A percentile compares a stretch with the other conserved stretches of the same genome.
Evolutionary conservation across 2,113 vertebrate genomes (phyloP).

Genomic region (Camelus bactrianus): DNA sequence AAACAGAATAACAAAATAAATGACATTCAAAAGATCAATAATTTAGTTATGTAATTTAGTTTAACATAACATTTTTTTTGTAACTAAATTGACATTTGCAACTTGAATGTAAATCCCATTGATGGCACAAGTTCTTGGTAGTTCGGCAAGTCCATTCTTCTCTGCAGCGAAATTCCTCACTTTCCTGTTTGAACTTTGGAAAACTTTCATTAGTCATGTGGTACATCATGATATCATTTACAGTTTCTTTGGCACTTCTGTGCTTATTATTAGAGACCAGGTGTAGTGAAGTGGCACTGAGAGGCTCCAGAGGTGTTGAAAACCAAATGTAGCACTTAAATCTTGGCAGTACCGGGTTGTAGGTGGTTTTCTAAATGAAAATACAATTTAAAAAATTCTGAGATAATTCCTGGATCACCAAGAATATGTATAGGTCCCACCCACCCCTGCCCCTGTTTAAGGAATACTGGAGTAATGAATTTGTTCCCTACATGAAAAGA

Average conservation of each 20-base stretch:
- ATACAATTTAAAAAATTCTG: neutral
- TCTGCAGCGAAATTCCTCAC: neutral
- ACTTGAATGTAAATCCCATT: neutral
- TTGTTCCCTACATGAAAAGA: neutral
- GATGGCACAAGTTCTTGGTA: neutral
- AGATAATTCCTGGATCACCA: neutral
- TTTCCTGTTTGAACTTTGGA: neutral
- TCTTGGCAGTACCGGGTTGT: neutral
- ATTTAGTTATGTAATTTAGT: neutral
- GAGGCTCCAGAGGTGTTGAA: neutral
- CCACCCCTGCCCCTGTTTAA: neutral
- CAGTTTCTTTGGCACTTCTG: neutral
- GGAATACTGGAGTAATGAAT: neutral
- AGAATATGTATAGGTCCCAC: neutral
- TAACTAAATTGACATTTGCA: neutral
- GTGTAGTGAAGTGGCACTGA: neutral
- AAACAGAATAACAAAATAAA: neutral
- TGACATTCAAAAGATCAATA: neutral
- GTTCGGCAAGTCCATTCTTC: neutral
- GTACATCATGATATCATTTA: neutral
- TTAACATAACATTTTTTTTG: neutral
- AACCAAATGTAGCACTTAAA: neutral
- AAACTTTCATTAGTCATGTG: neutral
- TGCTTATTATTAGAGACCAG: neutral
- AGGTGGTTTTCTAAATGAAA: conserved; percentile 32